A percentile compares a stretch with the other conserved stretches of the same genome.
Conservation (phyloP, 2,888 invertebrate species). For the Agrochola macilenta region DNA sequence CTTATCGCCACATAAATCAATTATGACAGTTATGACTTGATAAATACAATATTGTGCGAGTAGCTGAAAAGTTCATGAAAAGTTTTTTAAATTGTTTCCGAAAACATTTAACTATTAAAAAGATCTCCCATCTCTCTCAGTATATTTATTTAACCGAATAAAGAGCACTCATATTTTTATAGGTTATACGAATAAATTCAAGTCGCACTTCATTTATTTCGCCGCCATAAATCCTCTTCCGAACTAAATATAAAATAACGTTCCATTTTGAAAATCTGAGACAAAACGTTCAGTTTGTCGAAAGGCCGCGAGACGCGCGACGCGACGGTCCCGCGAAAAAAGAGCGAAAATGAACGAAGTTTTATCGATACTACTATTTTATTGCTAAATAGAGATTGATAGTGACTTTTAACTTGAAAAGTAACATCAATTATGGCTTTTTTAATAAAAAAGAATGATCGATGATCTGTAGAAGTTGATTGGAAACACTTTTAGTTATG, state of each 20-base stretch:
- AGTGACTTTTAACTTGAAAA: constrained; percentile 28
- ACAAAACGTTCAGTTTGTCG: constrained; percentile 56
- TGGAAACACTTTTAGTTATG: constrained; percentile 51
- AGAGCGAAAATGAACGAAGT: constrained; percentile 19
- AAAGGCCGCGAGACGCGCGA: constrained; percentile 42
- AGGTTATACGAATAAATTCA: constrained; percentile 22
- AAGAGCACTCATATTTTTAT: constrained; percentile 28
- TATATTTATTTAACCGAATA: constrained; percentile 17
- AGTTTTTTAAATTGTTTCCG: neutral
- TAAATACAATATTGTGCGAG: neutral
- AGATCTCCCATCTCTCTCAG: neutral
- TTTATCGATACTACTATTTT: constrained; percentile 11
- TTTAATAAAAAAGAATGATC: constrained; percentile 50
- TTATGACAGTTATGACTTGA: neutral
- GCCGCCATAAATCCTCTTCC: constrained; percentile 56
- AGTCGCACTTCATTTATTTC: constrained; percentile 29
- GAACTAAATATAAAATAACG: constrained; percentile 63
- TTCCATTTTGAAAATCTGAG: constrained; percentile 57
- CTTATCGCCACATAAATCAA: constrained; percentile 11
- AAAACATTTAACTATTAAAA: neutral
- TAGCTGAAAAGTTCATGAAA: neutral
- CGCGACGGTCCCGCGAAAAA: constrained; percentile 39
- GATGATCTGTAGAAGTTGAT: constrained; percentile 37
- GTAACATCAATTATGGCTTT: constrained; percentile 29
- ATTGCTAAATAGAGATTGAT: constrained; percentile 7